Percentiles rank a stretch among this genome's conserved stretches.
phyloP scores from a whole-genome alignment of 2,888 invertebrate species.

The Trissolcus brochymenae region DNA sequence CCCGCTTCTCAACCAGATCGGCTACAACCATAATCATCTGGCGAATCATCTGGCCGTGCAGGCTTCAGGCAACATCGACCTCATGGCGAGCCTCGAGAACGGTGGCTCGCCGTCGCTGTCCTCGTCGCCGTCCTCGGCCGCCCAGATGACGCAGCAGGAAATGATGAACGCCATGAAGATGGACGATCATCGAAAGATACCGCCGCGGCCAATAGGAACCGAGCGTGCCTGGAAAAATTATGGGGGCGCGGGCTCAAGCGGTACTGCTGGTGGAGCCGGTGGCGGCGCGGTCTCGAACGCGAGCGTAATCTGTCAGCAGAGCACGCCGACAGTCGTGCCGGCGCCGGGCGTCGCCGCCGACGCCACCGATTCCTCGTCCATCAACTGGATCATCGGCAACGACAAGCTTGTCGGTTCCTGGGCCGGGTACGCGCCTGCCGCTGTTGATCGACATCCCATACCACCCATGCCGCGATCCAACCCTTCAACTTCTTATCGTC shows the following conservation, averaged over 20 bases:
- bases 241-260: slow-evolving; percentile 30
- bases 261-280: slow-evolving; percentile 1
- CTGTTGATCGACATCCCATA: slow-evolving; percentile 71
- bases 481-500: slow-evolving; percentile 65
- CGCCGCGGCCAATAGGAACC: slow-evolving; percentile 87
- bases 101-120: slow-evolving; percentile 76
- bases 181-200: slow-evolving; percentile 78
- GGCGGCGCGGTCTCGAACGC: slow-evolving; percentile 65
- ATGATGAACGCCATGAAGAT: slow-evolving; percentile 71
- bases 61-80: slow-evolving; percentile 68
- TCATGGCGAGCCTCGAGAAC: slow-evolving; percentile 75
- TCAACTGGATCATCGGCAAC: slow-evolving; percentile 77
- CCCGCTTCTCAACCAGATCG: slow-evolving; percentile 70
- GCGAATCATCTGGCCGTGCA: slow-evolving; percentile 63
- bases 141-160: slow-evolving; percentile 70
- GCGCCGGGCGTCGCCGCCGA: slow-evolving; percentile 12
- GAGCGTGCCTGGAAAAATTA: slow-evolving; percentile 85
- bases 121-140: slow-evolving; percentile 76
- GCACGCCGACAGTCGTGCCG: slow-evolving; percentile 58
- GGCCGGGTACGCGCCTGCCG: slow-evolving; percentile 68
- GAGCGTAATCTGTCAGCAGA: slow-evolving; percentile 4
- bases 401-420: slow-evolving; percentile 74
- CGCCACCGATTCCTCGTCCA: slow-evolving; percentile 73
- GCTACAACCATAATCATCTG: slow-evolving; percentile 69
- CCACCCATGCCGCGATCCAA: slow-evolving; percentile 68